phyloP scores from a whole-genome alignment of 2,797 vertebrate species.

The Rallus crepitans region DNA sequence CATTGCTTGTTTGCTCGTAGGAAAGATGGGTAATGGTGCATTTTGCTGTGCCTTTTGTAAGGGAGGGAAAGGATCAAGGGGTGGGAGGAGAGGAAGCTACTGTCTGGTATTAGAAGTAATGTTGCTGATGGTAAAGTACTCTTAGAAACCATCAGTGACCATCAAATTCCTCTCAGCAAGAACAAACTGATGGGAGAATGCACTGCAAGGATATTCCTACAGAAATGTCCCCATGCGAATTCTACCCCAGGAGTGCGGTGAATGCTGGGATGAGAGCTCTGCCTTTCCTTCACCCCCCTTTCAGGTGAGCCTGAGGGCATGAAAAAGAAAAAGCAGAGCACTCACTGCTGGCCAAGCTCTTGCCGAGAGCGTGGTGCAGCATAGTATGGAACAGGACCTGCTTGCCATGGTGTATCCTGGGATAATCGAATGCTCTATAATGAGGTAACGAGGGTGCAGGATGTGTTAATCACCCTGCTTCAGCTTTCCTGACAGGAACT shows the following conservation, averaged over 20 bases:
- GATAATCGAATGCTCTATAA: background rate
- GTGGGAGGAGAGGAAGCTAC: background rate
- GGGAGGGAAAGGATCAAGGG: background rate
- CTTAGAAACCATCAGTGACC: background rate
- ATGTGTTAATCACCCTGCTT: background rate
- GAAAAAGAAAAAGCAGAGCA: background rate
- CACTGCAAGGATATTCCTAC: background rate
- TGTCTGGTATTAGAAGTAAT: background rate
- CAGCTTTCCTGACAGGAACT: background rate
- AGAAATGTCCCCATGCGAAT: background rate
- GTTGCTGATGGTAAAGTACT: background rate
- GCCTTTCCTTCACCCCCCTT: background rate
- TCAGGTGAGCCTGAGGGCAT: background rate
- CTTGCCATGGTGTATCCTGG: background rate
- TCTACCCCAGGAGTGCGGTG: background rate
- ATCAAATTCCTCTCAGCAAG: background rate
- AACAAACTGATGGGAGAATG: background rate
- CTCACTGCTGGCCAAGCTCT: fast-evolving
- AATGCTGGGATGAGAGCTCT: background rate
- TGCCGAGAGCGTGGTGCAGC: fast-evolving
- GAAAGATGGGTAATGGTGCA: background rate
- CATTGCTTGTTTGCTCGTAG: fast-evolving
- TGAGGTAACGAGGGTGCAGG: background rate
- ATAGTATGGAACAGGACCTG: background rate
- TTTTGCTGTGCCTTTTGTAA: background rate